These are phyloP conservation scores for Thaumetopoea pityocampa DNA, from an alignment of 1,140 invertebrate species.

Conservation along the genomic window DNA sequence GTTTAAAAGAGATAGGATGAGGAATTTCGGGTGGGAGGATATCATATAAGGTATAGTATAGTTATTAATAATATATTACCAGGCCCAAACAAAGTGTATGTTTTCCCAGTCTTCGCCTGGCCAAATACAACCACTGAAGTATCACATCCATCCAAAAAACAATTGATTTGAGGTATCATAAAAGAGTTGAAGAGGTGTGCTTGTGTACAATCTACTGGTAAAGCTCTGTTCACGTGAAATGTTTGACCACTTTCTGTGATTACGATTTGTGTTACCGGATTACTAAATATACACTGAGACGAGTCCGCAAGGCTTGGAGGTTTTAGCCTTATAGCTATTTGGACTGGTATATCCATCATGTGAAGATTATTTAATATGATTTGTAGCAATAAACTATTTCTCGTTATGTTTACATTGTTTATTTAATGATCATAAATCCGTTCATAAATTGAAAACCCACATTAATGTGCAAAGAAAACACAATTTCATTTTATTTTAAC, in stretches of 20 bases:
- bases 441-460: no score
- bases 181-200: constrained; percentile 63
- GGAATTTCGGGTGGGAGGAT: no score
- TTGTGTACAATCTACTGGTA: constrained; percentile 76
- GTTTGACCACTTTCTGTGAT: constrained; percentile 75
- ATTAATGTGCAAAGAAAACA: no score
- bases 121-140: constrained; percentile 87
- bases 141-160: constrained; percentile 82
- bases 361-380: no score
- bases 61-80: constrained; percentile 33
- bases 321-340: constrained; percentile 77
- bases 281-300: constrained; percentile 74
- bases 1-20: no score
- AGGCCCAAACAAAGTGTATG: constrained; percentile 86
- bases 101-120: constrained; percentile 86
- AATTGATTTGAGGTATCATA: constrained; percentile 76
- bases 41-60: no score
- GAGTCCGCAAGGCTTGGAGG: constrained; percentile 67
- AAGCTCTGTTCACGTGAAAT: constrained; percentile 78
- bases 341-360: constrained; percentile 77
- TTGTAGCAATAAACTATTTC: no score
- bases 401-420: no score
- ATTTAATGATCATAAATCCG: no score
- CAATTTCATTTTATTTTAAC: no score
- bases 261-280: constrained; percentile 75